These are phyloP conservation scores for Tinamus major DNA, from an alignment of 2,797 vertebrate species.

Conservation along the genomic window DNA sequence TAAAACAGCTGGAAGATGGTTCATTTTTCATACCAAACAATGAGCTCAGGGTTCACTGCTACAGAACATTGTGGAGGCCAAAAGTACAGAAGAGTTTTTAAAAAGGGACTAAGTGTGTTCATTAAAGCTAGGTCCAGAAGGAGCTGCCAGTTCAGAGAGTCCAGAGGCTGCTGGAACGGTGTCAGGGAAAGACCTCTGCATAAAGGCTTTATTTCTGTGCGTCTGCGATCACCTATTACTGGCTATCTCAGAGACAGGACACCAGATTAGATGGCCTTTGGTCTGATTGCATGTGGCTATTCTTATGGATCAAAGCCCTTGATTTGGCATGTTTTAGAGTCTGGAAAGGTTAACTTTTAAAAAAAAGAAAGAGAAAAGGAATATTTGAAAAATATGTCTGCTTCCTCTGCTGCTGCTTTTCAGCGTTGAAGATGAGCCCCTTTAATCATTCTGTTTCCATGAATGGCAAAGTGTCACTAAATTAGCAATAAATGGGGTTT, in stretches of 20 bases:
- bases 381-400: conserved; percentile 13
- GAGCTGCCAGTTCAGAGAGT: conserved; percentile 16
- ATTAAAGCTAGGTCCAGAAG: conserved; percentile 21
- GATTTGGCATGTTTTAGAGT: background rate
- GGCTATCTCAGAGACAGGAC: background rate
- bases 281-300: background rate
- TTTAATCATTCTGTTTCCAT: conserved; percentile 11
- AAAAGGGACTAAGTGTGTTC: background rate
- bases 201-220: conserved; percentile 4
- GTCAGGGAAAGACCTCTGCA: background rate
- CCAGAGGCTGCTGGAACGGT: background rate
- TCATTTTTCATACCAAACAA: background rate
- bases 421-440: background rate
- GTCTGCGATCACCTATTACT: conserved; percentile 17
- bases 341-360: conserved; percentile 23
- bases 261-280: conserved; percentile 35
- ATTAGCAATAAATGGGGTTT: background rate
- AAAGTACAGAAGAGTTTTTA: conserved; percentile 23
- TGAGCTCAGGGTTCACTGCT: background rate
- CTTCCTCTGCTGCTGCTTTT: background rate
- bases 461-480: background rate
- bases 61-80: background rate
- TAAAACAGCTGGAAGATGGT: background rate
- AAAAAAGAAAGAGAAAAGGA: background rate
- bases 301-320: conserved; percentile 37